Evolutionary conservation across 2,888 invertebrate species (phyloP), one percentile per base, ranked within the genome.

Genomic region (Teleogryllus oceanicus): DNA sequence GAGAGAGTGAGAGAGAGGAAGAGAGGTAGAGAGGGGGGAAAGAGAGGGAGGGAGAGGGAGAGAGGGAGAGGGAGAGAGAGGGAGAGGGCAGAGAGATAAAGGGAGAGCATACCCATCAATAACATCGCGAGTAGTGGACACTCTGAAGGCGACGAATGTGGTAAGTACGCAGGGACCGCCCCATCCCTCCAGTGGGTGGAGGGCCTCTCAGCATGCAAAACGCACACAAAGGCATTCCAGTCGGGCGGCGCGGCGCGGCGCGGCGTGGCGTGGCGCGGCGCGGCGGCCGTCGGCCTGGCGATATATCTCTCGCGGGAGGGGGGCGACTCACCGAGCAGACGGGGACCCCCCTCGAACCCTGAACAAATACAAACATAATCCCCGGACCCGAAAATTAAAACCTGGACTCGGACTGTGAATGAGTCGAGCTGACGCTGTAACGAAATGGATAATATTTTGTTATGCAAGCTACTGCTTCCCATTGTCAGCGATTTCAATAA

Each of bases 391-490:
- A 62, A 62, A 62, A 62, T 62, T 62, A 62, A 62, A 62, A 62
- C 62, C 62, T 62, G 62, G 62, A 62, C 16, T 13, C n/a, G 62
- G 62, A 62, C 62, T 62, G 62, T 62, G 62, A 62, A 62, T 62
- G 62, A 62, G 62, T 62, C 16, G 62, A 62, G 62, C 62, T 62
- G 62, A 62, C 62, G 62, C 62, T 62, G 62, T 62, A 62, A 62
- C 62, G 62, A 62, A 62, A 62, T 62, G 62, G 62, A 62, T 62
- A 62, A 62, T 62, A 62, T 62, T 62, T 62, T 62, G 62, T 62
- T 62, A 62, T 62, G 62, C 62, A 62, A 62, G 62, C 62, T 62
- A 62, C 62, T 62, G 62, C 62, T 62, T 62, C 62, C 62, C n/a
- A 62, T 62, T 62, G 62, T 62, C 62, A 62, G 62, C 62, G 62